Percentiles rank a stretch among this genome's conserved stretches.
These are phyloP conservation scores for Montipora capitata DNA, from an alignment of 92 coral and sea anemone species.

Conservation along the genomic window DNA sequence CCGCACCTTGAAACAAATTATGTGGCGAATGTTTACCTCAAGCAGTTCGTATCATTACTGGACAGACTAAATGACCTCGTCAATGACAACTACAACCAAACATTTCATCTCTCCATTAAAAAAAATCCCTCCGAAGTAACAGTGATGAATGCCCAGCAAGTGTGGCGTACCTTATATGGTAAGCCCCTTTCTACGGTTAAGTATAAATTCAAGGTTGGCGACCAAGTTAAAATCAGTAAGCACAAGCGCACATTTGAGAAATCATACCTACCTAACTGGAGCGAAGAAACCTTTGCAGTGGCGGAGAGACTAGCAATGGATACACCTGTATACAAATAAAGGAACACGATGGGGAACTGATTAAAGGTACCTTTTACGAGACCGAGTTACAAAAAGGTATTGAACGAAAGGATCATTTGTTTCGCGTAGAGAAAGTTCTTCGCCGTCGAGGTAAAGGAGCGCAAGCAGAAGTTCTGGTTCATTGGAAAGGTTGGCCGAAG, in stretches of 20 bases:
- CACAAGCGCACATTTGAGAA: no score
- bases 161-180: neutral
- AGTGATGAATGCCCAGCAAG: no score
- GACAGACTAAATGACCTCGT: no score
- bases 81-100: neutral
- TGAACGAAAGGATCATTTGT: neutral
- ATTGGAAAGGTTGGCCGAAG: neutral
- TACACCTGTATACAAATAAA: no score
- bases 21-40: neutral
- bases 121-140: no score
- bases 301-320: neutral
- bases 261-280: neutral
- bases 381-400: no score
- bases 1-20: neutral
- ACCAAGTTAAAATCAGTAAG: conserved; percentile 3
- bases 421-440: neutral
- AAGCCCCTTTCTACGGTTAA: no score
- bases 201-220: neutral
- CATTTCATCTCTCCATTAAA: no score
- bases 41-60: no score
- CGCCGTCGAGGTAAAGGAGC: neutral
- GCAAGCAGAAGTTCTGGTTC: neutral
- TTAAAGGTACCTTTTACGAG: no score
- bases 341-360: no score
- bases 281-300: neutral